phyloP scores from a whole-genome alignment of 2,113 vertebrate species.

The Mugil cephalus region DNA sequence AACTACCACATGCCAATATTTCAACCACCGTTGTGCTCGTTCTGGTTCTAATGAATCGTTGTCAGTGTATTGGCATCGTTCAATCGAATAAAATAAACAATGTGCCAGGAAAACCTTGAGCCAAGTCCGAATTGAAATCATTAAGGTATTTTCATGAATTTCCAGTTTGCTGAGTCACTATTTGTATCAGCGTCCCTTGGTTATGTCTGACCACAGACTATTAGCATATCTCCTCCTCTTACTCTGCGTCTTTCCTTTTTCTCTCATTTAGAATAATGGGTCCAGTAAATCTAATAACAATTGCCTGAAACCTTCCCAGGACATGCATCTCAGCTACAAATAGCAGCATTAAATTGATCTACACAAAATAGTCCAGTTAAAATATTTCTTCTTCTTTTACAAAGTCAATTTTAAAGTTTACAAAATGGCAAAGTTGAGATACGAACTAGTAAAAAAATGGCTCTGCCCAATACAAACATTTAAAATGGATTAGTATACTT shows the following conservation, averaged over 20 bases:
- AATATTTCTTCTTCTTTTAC: not conserved
- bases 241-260: not conserved
- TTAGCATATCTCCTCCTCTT: not conserved
- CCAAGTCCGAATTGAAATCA: constrained; percentile 1
- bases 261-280: not conserved
- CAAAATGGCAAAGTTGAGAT: not conserved
- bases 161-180: not conserved
- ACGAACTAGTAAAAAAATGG: not conserved
- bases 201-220: not conserved
- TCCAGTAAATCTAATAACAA: not conserved
- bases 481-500: not conserved
- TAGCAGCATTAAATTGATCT: not conserved
- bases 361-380: not conserved
- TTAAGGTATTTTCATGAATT: too few relatives aligned
- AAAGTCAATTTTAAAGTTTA: too few relatives aligned
- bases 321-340: not conserved
- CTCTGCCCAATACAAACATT: not conserved
- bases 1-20: constrained; percentile 11
- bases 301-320: too few relatives aligned
- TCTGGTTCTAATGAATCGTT: constrained; percentile 28
- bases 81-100: constrained; percentile 11
- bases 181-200: not conserved
- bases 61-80: constrained; percentile 4
- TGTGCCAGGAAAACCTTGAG: constrained; percentile 30
- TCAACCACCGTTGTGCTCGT: not conserved